Conservation (phyloP, 2,888 invertebrate genomes). For the Drosophila stalkeri region DNA sequence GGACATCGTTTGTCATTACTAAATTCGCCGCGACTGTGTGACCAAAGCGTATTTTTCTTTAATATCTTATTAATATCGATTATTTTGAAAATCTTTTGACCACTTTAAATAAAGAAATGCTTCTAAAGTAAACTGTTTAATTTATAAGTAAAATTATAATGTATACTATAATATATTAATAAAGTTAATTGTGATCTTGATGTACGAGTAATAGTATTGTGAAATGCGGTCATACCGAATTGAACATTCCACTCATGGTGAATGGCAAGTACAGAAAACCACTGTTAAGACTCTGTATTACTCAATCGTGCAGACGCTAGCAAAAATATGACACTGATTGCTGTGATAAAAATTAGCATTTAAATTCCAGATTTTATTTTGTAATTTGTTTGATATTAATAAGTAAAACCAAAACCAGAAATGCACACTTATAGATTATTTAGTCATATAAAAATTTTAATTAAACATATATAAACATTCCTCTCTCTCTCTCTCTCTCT, state of each 20-base stretch:
- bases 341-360: slow-evolving; percentile 5
- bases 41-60: slow-evolving; percentile 13
- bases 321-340: background rate
- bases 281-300: too few relatives aligned
- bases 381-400: background rate
- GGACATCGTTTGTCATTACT: slow-evolving; percentile 35
- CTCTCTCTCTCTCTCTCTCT: too few relatives aligned
- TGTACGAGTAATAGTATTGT: background rate
- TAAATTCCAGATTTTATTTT: background rate
- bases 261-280: background rate
- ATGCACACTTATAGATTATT: slow-evolving; percentile 6
- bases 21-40: slow-evolving; percentile 36
- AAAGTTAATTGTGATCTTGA: background rate
- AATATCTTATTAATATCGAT: slow-evolving; percentile 5
- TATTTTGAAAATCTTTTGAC: background rate
- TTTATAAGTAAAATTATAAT: background rate
- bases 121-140: background rate
- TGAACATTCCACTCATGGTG: background rate
- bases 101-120: too few relatives aligned
- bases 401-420: background rate
- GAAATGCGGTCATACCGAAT: background rate
- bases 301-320: too few relatives aligned
- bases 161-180: background rate
- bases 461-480: too few relatives aligned
- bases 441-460: too few relatives aligned